Conservation (phyloP, 2,113 vertebrate genomes). For the Bettongia penicillata region DNA sequence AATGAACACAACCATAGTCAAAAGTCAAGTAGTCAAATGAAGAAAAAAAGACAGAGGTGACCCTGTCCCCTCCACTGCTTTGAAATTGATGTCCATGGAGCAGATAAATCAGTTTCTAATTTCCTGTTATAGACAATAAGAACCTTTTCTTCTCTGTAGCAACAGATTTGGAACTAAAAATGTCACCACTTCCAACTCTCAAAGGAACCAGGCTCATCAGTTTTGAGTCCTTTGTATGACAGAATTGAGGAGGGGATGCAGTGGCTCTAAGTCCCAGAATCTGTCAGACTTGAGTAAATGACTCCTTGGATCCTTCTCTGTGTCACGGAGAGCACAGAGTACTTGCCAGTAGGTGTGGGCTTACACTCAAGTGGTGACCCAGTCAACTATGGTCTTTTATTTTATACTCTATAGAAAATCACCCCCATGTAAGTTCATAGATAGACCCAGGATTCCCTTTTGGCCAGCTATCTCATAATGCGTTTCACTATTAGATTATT, state of each 20-base stretch:
- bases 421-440: background rate
- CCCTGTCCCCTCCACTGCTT: background rate
- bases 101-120: background rate
- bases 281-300: background rate
- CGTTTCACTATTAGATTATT: background rate
- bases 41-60: background rate
- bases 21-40: slow-evolving; percentile 31
- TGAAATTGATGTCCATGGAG: slow-evolving; percentile 22
- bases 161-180: slow-evolving; percentile 15
- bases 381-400: background rate
- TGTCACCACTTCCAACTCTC: slow-evolving; percentile 23
- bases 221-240: background rate
- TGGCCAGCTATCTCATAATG: background rate
- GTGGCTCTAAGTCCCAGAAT: background rate
- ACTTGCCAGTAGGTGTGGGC: background rate
- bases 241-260: background rate
- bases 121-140: background rate
- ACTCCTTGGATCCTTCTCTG: background rate
- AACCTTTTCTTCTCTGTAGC: background rate
- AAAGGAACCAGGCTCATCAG: slow-evolving; percentile 7
- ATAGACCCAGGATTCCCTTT: background rate
- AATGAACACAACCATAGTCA: background rate
- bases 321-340: background rate
- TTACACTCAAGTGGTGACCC: background rate
- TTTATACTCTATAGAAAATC: background rate